Conservation (phyloP, 2,113 vertebrate species). For the Neotragus moschatus region DNA sequence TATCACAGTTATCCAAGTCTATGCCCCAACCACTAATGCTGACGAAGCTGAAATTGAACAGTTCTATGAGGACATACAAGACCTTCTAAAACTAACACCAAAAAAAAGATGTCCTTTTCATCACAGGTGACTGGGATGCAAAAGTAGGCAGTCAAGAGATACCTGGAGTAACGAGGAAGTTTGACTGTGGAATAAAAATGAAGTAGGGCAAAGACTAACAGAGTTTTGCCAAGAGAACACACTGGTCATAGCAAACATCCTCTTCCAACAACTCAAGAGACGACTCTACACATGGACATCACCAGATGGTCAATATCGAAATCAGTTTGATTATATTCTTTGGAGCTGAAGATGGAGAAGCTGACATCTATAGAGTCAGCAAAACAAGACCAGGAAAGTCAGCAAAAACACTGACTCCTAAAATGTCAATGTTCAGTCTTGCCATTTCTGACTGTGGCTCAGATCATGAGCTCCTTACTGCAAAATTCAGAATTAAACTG, state of each 20-base stretch:
- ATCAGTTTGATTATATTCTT: background rate
- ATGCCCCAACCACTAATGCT: background rate
- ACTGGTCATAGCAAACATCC: background rate
- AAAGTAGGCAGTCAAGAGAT: background rate
- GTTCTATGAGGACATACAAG: background rate
- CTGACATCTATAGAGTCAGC: background rate
- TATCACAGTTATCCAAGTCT: background rate
- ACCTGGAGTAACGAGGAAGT: background rate
- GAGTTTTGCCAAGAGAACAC: background rate
- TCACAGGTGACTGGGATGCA: background rate
- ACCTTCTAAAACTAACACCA: background rate
- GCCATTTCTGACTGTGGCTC: background rate
- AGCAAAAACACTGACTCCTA: no score
- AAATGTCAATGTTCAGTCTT: no score
- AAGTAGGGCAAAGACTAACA: background rate
- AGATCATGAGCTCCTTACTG: background rate
- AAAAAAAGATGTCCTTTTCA: background rate
- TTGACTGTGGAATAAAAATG: background rate
- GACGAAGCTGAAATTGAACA: background rate
- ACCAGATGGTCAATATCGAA: background rate
- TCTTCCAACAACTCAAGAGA: background rate
- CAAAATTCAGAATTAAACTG: background rate
- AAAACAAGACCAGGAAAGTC: background rate
- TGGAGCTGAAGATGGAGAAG: background rate
- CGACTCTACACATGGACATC: background rate